A percentile compares a stretch with the other conserved stretches of the same genome.
phyloP scores from a whole-genome alignment of 2,888 invertebrate species.

The Steromphala cineraria region DNA sequence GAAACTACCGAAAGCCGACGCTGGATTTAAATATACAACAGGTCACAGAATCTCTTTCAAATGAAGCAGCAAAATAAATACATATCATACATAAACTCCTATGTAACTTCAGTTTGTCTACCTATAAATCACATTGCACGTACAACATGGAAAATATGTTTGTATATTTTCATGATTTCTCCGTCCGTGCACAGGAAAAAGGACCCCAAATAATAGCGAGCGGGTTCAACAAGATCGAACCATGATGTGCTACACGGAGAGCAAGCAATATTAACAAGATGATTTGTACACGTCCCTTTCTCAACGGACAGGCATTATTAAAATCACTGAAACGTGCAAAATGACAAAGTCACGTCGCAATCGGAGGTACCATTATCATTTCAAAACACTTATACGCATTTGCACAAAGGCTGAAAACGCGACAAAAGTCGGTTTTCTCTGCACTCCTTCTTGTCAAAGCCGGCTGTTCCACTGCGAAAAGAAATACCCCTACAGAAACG shows the following conservation, averaged over 20 bases:
- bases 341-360: not conserved
- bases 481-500: not conserved
- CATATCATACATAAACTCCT: slow-evolving; percentile 10
- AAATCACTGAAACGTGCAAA: slow-evolving; percentile 13
- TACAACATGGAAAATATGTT: not conserved
- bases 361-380: not conserved
- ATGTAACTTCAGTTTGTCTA: not conserved
- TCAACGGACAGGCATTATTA: slow-evolving; percentile 5
- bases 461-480: not conserved
- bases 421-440: not conserved
- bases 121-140: slow-evolving; percentile 12
- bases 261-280: slow-evolving; percentile 2
- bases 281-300: slow-evolving; percentile 1
- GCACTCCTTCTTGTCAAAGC: not conserved
- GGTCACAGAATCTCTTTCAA: not conserved
- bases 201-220: too few species aligned
- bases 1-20: not conserved
- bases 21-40: not conserved
- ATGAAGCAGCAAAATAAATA: slow-evolving; percentile 19
- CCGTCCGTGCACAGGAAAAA: not conserved
- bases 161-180: not conserved
- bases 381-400: not conserved
- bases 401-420: not conserved
- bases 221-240: not conserved
- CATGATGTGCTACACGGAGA: not conserved